Evolutionary conservation across 1,140 invertebrate species (phyloP).

Genomic region (Maconellicoccus hirsutus): DNA sequence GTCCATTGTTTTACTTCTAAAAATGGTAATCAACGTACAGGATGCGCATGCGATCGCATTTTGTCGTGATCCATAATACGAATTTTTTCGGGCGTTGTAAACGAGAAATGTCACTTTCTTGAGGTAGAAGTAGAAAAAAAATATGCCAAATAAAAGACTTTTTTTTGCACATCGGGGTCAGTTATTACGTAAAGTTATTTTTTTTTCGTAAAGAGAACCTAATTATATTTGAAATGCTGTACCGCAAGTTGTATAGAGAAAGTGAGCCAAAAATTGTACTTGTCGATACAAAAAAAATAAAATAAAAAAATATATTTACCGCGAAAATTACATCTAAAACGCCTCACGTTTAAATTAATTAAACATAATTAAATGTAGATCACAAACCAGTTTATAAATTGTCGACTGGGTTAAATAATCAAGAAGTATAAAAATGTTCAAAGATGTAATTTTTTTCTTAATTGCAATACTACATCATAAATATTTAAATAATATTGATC

Average conservation of each 20-base stretch:
- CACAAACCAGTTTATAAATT: neutral
- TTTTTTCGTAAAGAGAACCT: neutral
- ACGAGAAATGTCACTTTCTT: no score
- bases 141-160: no score
- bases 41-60: no score
- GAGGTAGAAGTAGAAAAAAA: no score
- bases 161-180: neutral
- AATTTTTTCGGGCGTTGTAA: no score
- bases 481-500: neutral
- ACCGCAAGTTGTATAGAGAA: neutral
- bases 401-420: neutral
- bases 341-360: neutral
- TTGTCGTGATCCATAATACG: no score
- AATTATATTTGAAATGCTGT: neutral
- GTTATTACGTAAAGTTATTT: neutral
- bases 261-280: neutral
- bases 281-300: no score
- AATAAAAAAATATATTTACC: neutral
- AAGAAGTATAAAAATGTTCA: neutral
- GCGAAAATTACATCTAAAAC: neutral
- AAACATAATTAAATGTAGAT: neutral
- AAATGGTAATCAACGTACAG: no score
- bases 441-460: neutral
- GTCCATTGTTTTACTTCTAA: no score
- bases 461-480: slow-evolving; percentile 4